Conservation (phyloP, 2,113 vertebrate species). For the Oreochromis aureus region DNA sequence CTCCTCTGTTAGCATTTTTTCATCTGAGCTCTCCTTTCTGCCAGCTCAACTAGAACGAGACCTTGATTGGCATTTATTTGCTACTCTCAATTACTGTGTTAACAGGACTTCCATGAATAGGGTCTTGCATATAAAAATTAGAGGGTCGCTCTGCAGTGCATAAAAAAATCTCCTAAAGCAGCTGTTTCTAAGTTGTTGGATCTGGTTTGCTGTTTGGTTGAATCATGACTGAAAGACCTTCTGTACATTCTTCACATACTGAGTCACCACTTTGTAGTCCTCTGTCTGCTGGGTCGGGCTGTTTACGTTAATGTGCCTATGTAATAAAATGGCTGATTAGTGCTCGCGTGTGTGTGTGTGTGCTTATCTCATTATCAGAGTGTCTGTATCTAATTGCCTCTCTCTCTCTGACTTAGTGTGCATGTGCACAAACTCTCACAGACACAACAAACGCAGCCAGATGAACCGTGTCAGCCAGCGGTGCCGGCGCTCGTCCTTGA, state of each 20-base stretch:
- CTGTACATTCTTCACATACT: not conserved
- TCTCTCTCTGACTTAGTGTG: not conserved
- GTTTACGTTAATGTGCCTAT: not conserved
- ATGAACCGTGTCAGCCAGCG: not conserved
- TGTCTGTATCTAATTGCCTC: not conserved
- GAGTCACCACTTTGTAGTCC: not conserved
- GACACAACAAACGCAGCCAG: not conserved
- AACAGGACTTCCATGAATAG: not conserved
- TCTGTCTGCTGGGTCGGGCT: not conserved
- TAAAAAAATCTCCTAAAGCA: not conserved
- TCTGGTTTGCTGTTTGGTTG: not conserved
- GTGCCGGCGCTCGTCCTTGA: not conserved
- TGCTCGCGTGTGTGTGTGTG: not conserved
- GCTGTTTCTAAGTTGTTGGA: not conserved
- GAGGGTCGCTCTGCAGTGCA: not conserved
- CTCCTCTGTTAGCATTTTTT: not conserved
- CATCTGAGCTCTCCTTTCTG: not conserved
- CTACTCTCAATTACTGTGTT: not conserved
- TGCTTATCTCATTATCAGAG: not conserved
- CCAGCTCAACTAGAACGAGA: not conserved
- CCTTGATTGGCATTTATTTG: not conserved
- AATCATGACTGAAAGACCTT: not conserved
- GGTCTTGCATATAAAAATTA: not conserved
- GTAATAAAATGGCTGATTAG: constrained; percentile 2
- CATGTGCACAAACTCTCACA: not conserved